Evolutionary conservation across 1,140 invertebrate species (phyloP), one percentile per base, ranked within the genome.

Genomic region (Aphelenchoides besseyi): DNA sequence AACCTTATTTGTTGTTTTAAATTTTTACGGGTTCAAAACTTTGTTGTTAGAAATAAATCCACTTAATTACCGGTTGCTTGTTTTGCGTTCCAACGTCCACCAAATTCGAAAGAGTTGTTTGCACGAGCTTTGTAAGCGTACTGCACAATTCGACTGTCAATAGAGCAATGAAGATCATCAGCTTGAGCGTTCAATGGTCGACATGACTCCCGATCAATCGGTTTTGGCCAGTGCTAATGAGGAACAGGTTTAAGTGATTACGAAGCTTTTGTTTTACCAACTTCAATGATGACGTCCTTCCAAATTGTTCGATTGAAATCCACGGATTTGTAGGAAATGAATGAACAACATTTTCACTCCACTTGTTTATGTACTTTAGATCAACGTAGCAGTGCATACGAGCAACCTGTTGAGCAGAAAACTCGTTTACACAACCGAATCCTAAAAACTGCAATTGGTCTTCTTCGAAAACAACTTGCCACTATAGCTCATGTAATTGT

Each of bases 371-470:
- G 53, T 85, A 85, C 12, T 79, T 79, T 1, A 85, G 73, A 70
- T 85, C 85, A 33, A 85, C 69, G 68, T 85, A 85, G 55, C 85
- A 85, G 53, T 85, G 85, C 84, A 85, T 85, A 18, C 84, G 77
- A 5, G 83, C 85, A 57, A 76, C 75, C 71, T 85, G 85, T 52
- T 85, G 81, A 3, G 62, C 68, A 2, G 82, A 85, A 68, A 85
- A 85, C 33, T 81, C 70, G 52, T 84, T 74, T 0, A 75, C 78
- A 64, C 85, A 85, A n/a, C n/a, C n/a, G n/a, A n/a, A 28, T 69
- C 68, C 55, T 83, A 81, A 55, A 78, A n/a, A 16, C 64, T n/a
- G 26, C 68, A 16, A 37, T 69, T 16, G 63, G 61, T 69, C 68
- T 69, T 48, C 12, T 48, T 48, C 41, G n/a, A 48, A 23, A 12